Base-by-base conservation (phyloP, 2,797 vertebrate genomes). In the Rhinophrynus dorsalis region DNA sequence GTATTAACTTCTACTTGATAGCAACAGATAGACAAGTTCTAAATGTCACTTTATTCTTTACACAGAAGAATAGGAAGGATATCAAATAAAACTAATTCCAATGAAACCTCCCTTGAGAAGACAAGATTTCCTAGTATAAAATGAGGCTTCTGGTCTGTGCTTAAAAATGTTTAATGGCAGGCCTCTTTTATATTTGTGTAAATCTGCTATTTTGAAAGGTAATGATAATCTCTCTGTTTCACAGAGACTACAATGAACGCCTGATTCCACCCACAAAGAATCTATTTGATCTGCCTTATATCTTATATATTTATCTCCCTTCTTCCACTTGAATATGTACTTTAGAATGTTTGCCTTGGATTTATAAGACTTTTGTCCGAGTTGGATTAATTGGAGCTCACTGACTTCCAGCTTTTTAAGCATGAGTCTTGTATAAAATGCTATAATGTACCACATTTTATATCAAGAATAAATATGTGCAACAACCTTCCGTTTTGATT, bases 151-250 rank as follows among this genome's bases (percentile, higher is more conserved):
- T 40, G 52, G 60, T 52, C 44, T 51, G 54, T 21, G 18, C 52
- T 59, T 58, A 57, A 32, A 62, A 71, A 48, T 51, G 68, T 72
- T 60, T 65, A 24, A 37, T 42, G 32, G 55, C 44, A 33, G 35
- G 37, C 18, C 35, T 47, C 70, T 73, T 73, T 66, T 54, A 59
- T 73, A 54, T 66, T 60, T 60, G 62, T 73, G 44, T 73, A 66
- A 73, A 67, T 73, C 70, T 66, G 62, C 55, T 62, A 60, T 67
- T 73, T 73, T 67, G 45, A 73, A 73, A 66, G 52, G 40, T 57
- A 65, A 72, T 59, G 45, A 40, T 72, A 65, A 57, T 64, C 60
- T 65, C 61, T 65, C 69, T 13, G 26, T 60, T 69, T 69, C 56
- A 65, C 61, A 73, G 44, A 42, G 55, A 50, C 66, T 60, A 50